phyloP scores from a whole-genome alignment of 2,888 invertebrate genomes.

The Cylindroiulus punctatus region DNA sequence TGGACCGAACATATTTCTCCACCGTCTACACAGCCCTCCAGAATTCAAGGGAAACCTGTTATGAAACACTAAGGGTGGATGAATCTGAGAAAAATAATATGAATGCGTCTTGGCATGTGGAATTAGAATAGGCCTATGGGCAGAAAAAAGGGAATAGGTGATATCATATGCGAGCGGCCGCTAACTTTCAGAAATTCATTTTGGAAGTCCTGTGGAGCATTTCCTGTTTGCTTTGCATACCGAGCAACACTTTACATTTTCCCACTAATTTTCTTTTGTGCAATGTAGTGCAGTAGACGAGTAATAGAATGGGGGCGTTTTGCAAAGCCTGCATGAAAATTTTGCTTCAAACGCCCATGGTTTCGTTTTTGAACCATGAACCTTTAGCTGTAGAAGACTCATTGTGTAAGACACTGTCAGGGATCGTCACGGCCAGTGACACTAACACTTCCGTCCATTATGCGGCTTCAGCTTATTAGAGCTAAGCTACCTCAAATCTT shows the following conservation, averaged over 20 bases:
- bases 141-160: background rate
- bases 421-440: no score
- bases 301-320: background rate
- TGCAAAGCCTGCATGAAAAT: background rate
- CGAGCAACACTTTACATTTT: background rate
- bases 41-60: background rate
- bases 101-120: background rate
- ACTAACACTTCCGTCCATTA: no score
- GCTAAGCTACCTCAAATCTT: no score
- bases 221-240: slow-evolving; percentile 6
- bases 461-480: no score
- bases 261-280: slow-evolving; percentile 4
- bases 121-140: slow-evolving; percentile 1
- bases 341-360: background rate
- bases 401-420: no score
- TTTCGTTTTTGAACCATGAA: background rate
- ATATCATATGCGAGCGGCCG: background rate
- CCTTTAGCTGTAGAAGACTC: background rate
- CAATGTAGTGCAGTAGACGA: background rate
- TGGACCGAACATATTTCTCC: slow-evolving; percentile 12
- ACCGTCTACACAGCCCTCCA: slow-evolving; percentile 16
- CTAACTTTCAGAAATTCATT: background rate
- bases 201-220: slow-evolving; percentile 13
- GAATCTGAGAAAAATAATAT: slow-evolving; percentile 9
- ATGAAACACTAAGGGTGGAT: background rate